A percentile compares a stretch with the other conserved stretches of the same genome.
Conservation (phyloP, 2,888 invertebrate genomes). For the Sarcophaga variegata region DNA sequence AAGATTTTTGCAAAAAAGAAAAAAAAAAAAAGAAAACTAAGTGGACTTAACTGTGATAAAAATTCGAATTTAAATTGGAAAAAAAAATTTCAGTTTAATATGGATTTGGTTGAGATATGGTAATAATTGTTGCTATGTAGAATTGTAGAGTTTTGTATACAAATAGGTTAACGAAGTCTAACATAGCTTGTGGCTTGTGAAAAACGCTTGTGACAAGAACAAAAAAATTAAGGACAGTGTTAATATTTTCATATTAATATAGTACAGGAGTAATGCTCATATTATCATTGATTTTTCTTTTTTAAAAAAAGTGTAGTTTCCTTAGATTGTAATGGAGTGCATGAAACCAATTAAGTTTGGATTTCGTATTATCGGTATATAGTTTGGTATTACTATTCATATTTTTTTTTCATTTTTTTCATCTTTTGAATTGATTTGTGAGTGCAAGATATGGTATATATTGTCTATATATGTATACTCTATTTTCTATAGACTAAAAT, state of each 20-base stretch:
- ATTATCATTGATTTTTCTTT: not conserved
- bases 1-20: not conserved
- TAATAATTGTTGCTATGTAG: slow-evolving; percentile 63
- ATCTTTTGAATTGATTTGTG: slow-evolving; percentile 32
- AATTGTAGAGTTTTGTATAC: slow-evolving; percentile 43
- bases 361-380: slow-evolving; percentile 31
- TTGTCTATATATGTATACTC: not conserved
- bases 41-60: not conserved
- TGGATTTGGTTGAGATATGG: not conserved
- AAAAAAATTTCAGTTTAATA: slow-evolving; percentile 1
- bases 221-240: no score
- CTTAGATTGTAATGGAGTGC: slow-evolving; percentile 28
- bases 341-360: slow-evolving; percentile 52
- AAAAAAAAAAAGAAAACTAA: not conserved
- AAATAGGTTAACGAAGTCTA: not conserved
- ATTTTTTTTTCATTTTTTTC: not conserved
- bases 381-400: not conserved
- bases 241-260: no score
- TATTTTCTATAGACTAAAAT: not conserved
- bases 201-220: no score
- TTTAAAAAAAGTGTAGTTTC: slow-evolving; percentile 14
- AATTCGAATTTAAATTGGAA: not conserved
- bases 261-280: not conserved
- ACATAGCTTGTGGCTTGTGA: not conserved
- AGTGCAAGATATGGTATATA: slow-evolving; percentile 60